Base-by-base conservation (phyloP, 23 tunicate genomes). In the Botrylloides violaceus region DNA sequence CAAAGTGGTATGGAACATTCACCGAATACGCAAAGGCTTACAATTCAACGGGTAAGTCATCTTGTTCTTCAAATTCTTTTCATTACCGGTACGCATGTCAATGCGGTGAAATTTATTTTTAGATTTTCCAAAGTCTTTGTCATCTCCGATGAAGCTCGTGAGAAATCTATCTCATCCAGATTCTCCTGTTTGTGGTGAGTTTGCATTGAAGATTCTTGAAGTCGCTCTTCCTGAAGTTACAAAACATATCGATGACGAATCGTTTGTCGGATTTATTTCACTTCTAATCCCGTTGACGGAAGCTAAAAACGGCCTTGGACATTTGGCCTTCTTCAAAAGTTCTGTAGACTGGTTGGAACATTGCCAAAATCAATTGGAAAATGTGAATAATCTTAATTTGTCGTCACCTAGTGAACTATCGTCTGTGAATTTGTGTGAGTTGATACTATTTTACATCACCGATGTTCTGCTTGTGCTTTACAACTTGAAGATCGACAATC, bases 341-440 rank as follows among this genome's bases (percentile, higher is more conserved):
- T 79, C 87, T 0, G 72, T 88, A 32, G 74, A 76, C 76, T 81
- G 96, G 83, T 72, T 88, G 36, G 68, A 72, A 34, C 81, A 79
- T 1, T 57, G 77, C 36, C 28, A 29, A 27, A 18, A 32, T 7
- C 36, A 72, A 57, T 18, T 55, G 37, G 33, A 20, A n/a, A 56
- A 24, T 0, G 20, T n/a, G 1, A 15, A 72, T 25, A 30, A 72
- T 3, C 53, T 75, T 12, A 60, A 49, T 47, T 34, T 64, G 22
- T 50, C 78, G 59, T 36, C 81, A 2, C 55, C 3, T 30, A 34
- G 72, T 18, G 50, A 84, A 3, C 76, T 73, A 18, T 50, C 24
- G 15, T 68, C 63, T 5, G 73, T 71, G 7, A 72, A 64, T 21
- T 59, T 73, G 18, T 68, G 58, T 25, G 74, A 68, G 58, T 43